These are phyloP conservation scores for Drosophila busckii DNA, from an alignment of 1,140 invertebrate species.

Conservation along the genomic window DNA sequence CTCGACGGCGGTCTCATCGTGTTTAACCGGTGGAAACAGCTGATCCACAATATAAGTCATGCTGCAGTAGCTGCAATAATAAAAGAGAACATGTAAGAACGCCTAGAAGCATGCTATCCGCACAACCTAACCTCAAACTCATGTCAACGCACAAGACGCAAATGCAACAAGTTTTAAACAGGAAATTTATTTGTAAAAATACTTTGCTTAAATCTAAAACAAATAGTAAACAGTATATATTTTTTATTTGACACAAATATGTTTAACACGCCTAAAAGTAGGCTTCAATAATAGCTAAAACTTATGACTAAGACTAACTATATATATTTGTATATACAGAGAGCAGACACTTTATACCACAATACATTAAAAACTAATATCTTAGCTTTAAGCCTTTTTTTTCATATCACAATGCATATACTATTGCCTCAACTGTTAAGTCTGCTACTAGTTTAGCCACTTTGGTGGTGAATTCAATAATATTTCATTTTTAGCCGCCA, in stretches of 20 bases:
- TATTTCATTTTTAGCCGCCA: conserved; percentile 36
- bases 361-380: no score
- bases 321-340: no score
- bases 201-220: not conserved
- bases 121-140: conserved; percentile 18
- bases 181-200: conserved; percentile 7
- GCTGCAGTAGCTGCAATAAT: conserved; percentile 92
- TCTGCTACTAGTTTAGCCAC: conserved; percentile 15
- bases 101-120: conserved; percentile 32
- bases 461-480: conserved; percentile 3
- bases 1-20: conserved; percentile 87
- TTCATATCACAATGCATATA: conserved; percentile 50
- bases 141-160: not conserved
- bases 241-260: not conserved
- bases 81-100: conserved; percentile 3
- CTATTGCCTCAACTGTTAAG: conserved; percentile 10
- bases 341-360: no score
- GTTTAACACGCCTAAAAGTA: no score
- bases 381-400: no score
- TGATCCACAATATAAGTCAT: conserved; percentile 97
- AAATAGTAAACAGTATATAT: not conserved
- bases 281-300: no score
- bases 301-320: no score
- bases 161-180: conserved; percentile 36
- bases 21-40: conserved; percentile 89